Evolutionary conservation across 2,113 vertebrate genomes (phyloP).

Genomic region (Calypte anna): DNA sequence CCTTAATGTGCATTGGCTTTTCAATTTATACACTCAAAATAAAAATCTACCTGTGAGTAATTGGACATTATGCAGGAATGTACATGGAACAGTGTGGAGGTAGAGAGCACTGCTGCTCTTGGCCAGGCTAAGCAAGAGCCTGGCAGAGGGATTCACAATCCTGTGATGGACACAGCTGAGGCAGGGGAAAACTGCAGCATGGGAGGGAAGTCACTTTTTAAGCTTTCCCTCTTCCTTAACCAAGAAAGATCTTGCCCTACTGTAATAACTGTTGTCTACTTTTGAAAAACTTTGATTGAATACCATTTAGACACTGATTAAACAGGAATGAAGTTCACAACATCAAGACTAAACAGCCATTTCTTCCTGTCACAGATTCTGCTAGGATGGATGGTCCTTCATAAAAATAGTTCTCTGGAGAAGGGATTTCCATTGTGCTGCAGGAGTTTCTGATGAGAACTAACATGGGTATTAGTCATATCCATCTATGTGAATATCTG

Average conservation of each 20-base stretch:
- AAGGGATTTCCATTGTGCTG: neutral
- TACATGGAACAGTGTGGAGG: neutral
- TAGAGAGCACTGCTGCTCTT: accelerated
- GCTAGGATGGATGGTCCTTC: neutral
- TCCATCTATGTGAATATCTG: neutral
- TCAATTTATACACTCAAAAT: neutral
- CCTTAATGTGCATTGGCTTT: neutral
- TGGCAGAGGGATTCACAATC: accelerated
- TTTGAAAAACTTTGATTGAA: neutral
- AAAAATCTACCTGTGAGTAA: neutral
- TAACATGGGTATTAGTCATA: accelerated
- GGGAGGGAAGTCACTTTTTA: neutral
- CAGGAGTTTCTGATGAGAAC: neutral
- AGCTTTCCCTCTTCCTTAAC: neutral
- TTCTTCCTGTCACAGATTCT: neutral
- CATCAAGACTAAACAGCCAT: neutral
- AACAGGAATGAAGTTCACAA: neutral
- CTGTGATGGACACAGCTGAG: neutral
- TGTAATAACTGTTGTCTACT: neutral
- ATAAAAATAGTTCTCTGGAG: neutral
- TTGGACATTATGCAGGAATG: neutral
- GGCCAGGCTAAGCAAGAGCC: accelerated
- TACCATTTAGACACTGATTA: neutral
- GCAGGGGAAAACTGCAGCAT: neutral
- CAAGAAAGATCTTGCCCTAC: neutral